Evolutionary conservation across 2,797 vertebrate genomes (phyloP), one percentile per base, ranked within the genome.

Genomic region (Prunella strophiata): DNA sequence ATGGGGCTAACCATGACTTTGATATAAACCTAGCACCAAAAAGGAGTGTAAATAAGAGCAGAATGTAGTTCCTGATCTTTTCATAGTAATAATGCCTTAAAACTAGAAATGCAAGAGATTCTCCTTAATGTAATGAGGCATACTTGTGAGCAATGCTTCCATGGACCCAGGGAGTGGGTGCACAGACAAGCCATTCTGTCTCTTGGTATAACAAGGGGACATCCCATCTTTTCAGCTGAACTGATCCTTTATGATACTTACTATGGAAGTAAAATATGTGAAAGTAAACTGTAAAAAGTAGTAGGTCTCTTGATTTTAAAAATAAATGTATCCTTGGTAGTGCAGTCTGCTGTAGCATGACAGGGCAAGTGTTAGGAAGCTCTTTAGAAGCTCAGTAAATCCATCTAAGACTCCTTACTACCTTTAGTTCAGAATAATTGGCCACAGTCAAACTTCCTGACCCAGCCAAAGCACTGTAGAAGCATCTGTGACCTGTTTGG

Each of bases 281-380:
- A 88, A 73, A 94, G 48, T 76, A 90, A 94, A 93, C 82, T 83
- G 77, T 50, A 80, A 90, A 88, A 93, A 75, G 51, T 91, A 77
- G 83, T 58, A 77, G 9, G 19, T 89, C 42, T 52, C 54, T 50
- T 52, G 42, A 57, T 57, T 91, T 87, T 47, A 73, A 89, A 94
- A 90, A 45, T 16, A 95, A 75, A 57, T 58, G 8, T 75, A 67
- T 85, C 42, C 34, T 59, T 84, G 22, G 5, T 71, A 55, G 55
- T 54, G 15, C 38, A 73, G 38, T 74, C 57, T 88, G 47, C 66
- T 88, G 5, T 23, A 88, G n/a, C 32, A 67, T 1, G 9, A 76
- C 19, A 54, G 48, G 54, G 91, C n/a, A 88, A 92, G 80, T 26
- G 27, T 66, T 91, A 66, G 38, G 25, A 85, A 77, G 34, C 25